Conservation (phyloP, 2,888 invertebrate genomes). For the Carabus problematicus region DNA sequence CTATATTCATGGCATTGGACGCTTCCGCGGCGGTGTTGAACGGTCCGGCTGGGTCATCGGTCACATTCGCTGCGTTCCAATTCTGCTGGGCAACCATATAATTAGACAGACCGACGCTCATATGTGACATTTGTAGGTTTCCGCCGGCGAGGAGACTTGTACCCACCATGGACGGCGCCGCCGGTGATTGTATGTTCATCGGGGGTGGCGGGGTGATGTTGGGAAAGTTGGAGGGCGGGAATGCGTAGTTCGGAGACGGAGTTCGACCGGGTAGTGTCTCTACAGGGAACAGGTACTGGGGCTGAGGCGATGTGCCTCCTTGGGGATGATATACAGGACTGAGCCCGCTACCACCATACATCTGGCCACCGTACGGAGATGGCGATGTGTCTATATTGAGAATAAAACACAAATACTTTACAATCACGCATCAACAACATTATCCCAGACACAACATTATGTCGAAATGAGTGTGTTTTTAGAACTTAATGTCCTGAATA, state of each 20-base stretch:
- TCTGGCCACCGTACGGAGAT: conserved; percentile 50
- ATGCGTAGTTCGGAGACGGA: conserved; percentile 36
- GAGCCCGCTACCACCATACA: conserved; percentile 47
- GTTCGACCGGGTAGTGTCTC: conserved; percentile 34
- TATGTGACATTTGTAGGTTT: conserved; percentile 41
- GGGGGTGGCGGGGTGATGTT: conserved; percentile 40
- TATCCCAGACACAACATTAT: too few relatives aligned
- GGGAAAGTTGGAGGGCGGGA: conserved; percentile 31
- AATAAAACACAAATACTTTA: background rate
- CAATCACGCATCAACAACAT: background rate
- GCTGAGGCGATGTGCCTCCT: conserved; percentile 44
- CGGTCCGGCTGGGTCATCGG: conserved; percentile 24
- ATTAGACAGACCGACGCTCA: conserved; percentile 35
- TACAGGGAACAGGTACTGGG: conserved; percentile 35
- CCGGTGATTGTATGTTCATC: conserved; percentile 18
- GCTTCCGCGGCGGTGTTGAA: conserved; percentile 39
- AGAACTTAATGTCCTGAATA: too few relatives aligned
- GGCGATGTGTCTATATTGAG: conserved; percentile 51
- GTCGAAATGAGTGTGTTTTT: too few relatives aligned
- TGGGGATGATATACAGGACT: conserved; percentile 48
- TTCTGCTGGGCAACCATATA: conserved; percentile 35
- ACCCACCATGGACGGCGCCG: conserved; percentile 27
- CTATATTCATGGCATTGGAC: conserved; percentile 43
- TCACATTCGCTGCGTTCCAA: conserved; percentile 31
- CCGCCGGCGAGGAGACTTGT: conserved; percentile 42